Conservation (phyloP, 2,113 vertebrate genomes). For the Struthidea cinerea region DNA sequence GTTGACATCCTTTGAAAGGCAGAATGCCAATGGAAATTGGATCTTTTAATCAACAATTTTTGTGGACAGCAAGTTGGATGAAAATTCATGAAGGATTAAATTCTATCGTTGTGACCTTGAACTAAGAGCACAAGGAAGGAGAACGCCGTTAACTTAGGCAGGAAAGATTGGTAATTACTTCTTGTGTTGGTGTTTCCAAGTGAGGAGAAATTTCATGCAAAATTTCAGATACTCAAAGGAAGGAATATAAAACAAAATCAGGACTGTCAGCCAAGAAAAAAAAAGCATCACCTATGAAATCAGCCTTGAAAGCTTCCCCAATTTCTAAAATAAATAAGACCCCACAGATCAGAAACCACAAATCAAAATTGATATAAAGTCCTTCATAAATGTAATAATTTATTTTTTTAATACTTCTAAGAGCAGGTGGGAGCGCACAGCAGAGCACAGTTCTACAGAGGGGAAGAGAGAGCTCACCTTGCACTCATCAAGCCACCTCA, state of each 20-base stretch:
- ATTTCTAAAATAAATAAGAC: neutral
- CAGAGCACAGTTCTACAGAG: neutral
- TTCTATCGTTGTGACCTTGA: conserved; percentile 35
- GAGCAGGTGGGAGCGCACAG: neutral
- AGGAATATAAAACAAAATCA: neutral
- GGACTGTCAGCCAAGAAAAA: neutral
- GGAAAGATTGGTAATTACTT: conserved; percentile 33
- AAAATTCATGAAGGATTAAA: conserved; percentile 35
- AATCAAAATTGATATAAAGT: neutral
- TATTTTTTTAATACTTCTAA: neutral
- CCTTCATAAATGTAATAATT: neutral
- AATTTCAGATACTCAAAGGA: conserved; percentile 19
- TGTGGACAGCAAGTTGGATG: conserved; percentile 3
- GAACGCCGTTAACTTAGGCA: conserved; percentile 8
- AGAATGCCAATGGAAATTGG: conserved; percentile 32
- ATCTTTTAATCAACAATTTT: conserved; percentile 44
- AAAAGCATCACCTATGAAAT: neutral
- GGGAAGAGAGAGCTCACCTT: neutral
- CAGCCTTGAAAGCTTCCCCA: neutral
- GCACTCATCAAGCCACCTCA: neutral
- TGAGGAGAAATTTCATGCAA: neutral
- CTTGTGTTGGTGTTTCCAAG: conserved; percentile 2
- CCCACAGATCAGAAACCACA: neutral
- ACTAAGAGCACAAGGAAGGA: conserved; percentile 16
- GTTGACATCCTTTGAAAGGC: conserved; percentile 40